Evolutionary conservation across 2,888 invertebrate species (phyloP), one percentile per base, ranked within the genome.

Genomic region (Blera fallax): DNA sequence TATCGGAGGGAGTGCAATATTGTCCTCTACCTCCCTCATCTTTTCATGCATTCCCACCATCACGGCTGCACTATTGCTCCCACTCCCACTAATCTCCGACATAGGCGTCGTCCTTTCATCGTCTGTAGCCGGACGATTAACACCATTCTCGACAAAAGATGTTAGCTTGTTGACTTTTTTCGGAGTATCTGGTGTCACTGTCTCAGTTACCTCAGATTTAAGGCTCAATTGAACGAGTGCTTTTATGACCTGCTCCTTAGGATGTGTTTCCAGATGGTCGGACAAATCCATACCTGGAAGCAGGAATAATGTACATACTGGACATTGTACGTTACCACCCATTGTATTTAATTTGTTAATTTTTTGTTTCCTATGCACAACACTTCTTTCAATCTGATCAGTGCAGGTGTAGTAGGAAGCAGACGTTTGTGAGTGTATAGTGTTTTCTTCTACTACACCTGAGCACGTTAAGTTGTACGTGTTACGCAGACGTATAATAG

Each of bases 231-330:
- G 90, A 70, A 94, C 92, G 87, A 97, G 93, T 24, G 97, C 97
- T 91, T 95, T 96, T 88, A 97, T 97, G 64, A 97, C 96, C 92
- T 96, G 96, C 89, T 97, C 97, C 92, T 97, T 97, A 48, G 97
- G 97, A 93, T 97, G 97, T 27, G 96, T 97, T 90, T 96, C 95
- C 91, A 97, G 93, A 91, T 97, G 97, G 87, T 94, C 94, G 90
- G 96, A 96, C 88, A 97, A 93, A 80, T 95, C 94, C 93, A 97
- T 97, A 76, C 97, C 97, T 92, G 96, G 96, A 88, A 96, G 94
- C 88, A 97, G 93, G 92, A 95, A 97, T 87, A 97, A 93, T 43
- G 97, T 97, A 93, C 97, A 97, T 88, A 97, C 97, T 70, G 97
- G 97, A 92, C 97, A 97, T 91, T 94, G 94, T 89, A 94, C 89